Base-by-base conservation (phyloP, 1,140 invertebrate genomes). In the Branchinecta lynchi region DNA sequence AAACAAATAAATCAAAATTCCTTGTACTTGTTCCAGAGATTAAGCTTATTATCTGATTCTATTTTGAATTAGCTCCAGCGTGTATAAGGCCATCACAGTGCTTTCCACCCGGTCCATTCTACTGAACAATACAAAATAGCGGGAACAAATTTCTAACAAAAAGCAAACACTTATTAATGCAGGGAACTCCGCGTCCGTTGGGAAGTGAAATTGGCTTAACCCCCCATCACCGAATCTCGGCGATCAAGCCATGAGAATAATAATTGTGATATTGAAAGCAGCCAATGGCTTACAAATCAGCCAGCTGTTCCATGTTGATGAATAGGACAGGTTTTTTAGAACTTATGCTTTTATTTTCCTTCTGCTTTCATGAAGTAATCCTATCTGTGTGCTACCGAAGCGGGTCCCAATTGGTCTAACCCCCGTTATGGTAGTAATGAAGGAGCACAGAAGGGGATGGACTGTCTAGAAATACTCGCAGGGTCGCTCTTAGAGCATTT, bases 321-420 rank as follows among this genome's bases (percentile, higher is more conserved):
- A 60, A 60, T 60, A 20, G 51, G 51, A 20, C 12, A 60, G 51
- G 12, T 60, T 60, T 60, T 60, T 60, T 60, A 15, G 17, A 60
- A 60, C 51, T 60, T 60, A 60, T 60, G 51, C 51, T 60, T 60
- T 60, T 60, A 60, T 60, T 60, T 60, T 60, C 51, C 51, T 15
- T 32, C 32, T 32, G 17, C 51, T 60, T 60, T 12, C 12, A 60
- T 15, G 51, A 60, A 60, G 51, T 60, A 60, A 60, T 60, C 51
- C 51, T 60, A 60, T 60, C 51, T 60, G 12, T 15, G 51, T 60
- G 51, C 51, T 60, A 60, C 51, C 51, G 51, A 60, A 60, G 51
- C 51, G 51, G 17, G 51, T 3, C 17, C 17, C 51, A 15, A 60
- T 60, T 60, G 51, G 51, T 60, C 51, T 60, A 60, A 3, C 12